Percentiles rank a stretch among this genome's conserved stretches.
phyloP scores from a whole-genome alignment of 2,797 vertebrate species.

The Sebastes oblongus region DNA sequence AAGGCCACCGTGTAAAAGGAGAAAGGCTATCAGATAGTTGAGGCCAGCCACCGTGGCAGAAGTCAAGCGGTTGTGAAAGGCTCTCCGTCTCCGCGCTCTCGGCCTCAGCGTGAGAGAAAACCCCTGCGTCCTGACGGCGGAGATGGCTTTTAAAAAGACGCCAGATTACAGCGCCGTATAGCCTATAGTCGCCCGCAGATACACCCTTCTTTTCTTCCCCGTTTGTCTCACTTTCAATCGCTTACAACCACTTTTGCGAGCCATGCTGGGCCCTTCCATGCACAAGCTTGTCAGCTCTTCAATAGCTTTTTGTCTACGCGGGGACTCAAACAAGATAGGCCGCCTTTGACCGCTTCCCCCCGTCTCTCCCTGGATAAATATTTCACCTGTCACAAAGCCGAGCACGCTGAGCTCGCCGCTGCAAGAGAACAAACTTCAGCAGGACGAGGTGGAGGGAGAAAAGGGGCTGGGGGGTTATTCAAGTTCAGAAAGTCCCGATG shows the following conservation, averaged over 20 bases:
- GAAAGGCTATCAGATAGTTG: constrained; percentile 78
- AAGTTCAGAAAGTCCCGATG: constrained; percentile 43
- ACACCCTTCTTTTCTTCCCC: constrained; percentile 68
- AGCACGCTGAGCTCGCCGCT: constrained; percentile 2
- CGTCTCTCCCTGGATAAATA: constrained; percentile 55
- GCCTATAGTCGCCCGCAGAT: constrained; percentile 46
- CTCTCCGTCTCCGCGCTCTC: constrained; percentile 31
- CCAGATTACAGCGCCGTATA: constrained; percentile 74
- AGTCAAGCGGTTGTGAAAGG: constrained; percentile 66
- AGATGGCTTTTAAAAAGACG: constrained; percentile 75
- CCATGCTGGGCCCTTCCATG: constrained; percentile 64
- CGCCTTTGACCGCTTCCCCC: constrained; percentile 42
- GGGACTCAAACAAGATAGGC: constrained; percentile 60
- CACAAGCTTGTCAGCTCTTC: constrained; percentile 73
- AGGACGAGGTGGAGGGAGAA: neutral
- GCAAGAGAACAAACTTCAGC: constrained; percentile 13
- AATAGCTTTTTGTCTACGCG: constrained; percentile 73
- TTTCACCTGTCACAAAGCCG: constrained; percentile 64
- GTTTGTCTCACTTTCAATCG: constrained; percentile 70
- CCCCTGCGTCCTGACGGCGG: constrained; percentile 54
- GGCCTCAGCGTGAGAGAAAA: constrained; percentile 65
- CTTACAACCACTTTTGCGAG: constrained; percentile 62
- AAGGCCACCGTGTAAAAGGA: constrained; percentile 75
- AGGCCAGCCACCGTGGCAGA: constrained; percentile 70
- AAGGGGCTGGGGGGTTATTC: constrained; percentile 8